Evolutionary conservation across 1,140 invertebrate genomes (phyloP).

Genomic region (Delia radicum): DNA sequence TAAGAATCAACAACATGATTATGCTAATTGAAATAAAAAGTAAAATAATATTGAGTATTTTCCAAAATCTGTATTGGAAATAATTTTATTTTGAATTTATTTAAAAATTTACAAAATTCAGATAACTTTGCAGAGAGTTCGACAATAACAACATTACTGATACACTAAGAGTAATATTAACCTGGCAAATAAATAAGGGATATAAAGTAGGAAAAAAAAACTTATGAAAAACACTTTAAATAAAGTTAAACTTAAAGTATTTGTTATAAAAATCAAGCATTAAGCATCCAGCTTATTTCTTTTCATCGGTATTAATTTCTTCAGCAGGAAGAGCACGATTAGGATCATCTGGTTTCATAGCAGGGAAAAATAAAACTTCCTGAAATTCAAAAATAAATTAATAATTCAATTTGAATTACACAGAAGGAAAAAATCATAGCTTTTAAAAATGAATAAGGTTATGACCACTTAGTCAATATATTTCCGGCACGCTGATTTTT

Average conservation of each 20-base stretch:
- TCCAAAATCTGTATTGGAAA: no score
- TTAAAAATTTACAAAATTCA: neutral
- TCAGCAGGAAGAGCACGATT: slow-evolving; percentile 38
- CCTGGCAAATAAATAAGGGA: neutral
- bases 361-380: slow-evolving; percentile 83
- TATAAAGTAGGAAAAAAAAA: neutral
- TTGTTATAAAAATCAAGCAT: neutral
- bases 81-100: no score
- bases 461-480: no score
- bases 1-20: no score
- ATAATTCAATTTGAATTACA: slow-evolving; percentile 25
- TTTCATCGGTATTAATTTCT: neutral
- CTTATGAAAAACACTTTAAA: neutral
- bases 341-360: slow-evolving; percentile 78
- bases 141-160: no score
- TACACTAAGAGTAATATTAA: no score
- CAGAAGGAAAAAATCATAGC: no score
- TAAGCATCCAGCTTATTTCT: neutral
- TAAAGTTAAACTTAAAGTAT: neutral
- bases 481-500: no score
- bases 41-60: no score
- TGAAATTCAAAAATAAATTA: slow-evolving; percentile 48
- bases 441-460: no score
- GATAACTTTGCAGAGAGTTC: no score
- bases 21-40: no score